Evolutionary conservation across 2,113 vertebrate species (phyloP).

Genomic region (Lasiurus cinereus): DNA sequence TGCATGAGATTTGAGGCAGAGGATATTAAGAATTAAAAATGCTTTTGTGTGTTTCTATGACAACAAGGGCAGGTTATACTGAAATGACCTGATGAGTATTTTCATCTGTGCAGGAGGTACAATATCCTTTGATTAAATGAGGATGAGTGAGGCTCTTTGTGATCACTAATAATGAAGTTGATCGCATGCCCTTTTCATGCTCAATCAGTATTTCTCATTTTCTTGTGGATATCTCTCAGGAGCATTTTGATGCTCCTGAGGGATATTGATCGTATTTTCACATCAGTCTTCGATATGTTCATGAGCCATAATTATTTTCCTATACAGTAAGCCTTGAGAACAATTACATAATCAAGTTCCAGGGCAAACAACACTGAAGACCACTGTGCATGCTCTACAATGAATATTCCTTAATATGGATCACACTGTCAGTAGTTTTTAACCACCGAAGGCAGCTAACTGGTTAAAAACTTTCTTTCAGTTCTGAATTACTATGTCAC

Average conservation of each 20-base stretch:
- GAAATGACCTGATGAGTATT: neutral
- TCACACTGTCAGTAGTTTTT: neutral
- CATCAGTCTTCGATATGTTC: neutral
- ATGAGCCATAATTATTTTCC: neutral
- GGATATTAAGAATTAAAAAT: neutral
- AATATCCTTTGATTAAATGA: neutral
- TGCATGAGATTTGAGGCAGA: too few species aligned
- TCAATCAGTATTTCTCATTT: neutral
- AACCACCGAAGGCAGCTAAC: neutral
- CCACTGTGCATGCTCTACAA: neutral
- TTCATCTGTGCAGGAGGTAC: neutral
- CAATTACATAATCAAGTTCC: neutral
- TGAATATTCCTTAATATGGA: neutral
- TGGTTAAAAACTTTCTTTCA: neutral
- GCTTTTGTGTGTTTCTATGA: neutral
- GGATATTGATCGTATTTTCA: neutral
- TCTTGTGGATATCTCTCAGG: neutral
- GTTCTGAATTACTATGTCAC: neutral
- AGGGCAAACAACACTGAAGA: neutral
- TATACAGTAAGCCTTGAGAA: neutral
- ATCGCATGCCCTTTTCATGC: neutral
- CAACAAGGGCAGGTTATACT: neutral
- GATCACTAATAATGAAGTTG: neutral
- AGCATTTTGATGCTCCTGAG: neutral
- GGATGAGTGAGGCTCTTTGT: fast-evolving